These are phyloP conservation scores for Dromiciops gliroides DNA, from an alignment of 2,113 vertebrate genomes.

Conservation along the genomic window DNA sequence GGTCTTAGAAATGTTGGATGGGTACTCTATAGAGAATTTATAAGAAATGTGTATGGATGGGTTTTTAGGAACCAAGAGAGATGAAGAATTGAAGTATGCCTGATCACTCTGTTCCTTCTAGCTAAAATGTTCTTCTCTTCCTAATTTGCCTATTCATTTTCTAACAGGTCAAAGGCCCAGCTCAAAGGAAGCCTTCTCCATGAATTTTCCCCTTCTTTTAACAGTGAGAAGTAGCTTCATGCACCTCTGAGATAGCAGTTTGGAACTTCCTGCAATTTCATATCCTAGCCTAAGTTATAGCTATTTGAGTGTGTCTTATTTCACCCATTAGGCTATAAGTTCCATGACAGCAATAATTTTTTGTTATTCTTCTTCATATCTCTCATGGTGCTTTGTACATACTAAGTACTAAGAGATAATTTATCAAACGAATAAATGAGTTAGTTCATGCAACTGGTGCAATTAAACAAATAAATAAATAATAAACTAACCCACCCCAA, in stretches of 20 bases:
- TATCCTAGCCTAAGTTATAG: neutral
- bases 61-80: neutral
- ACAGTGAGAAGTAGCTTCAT: neutral
- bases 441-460: neutral
- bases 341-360: neutral
- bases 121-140: neutral
- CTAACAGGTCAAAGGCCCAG: neutral
- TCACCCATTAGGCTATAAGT: neutral
- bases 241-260: neutral
- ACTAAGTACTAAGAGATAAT: neutral
- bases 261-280: neutral
- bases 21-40: neutral
- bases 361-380: neutral
- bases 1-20: neutral
- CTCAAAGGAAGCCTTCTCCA: neutral
- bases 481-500: neutral
- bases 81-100: neutral
- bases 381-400: neutral
- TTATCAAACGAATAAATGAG: neutral
- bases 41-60: neutral
- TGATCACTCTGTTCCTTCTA: neutral
- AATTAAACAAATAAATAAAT: neutral
- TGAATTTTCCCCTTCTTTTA: neutral
- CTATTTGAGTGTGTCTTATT: neutral
- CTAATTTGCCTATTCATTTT: neutral